A percentile compares a stretch with the other conserved stretches of the same genome.
These are phyloP conservation scores for Blennius ocellaris DNA, from an alignment of 2,113 vertebrate species.

Conservation along the genomic window DNA sequence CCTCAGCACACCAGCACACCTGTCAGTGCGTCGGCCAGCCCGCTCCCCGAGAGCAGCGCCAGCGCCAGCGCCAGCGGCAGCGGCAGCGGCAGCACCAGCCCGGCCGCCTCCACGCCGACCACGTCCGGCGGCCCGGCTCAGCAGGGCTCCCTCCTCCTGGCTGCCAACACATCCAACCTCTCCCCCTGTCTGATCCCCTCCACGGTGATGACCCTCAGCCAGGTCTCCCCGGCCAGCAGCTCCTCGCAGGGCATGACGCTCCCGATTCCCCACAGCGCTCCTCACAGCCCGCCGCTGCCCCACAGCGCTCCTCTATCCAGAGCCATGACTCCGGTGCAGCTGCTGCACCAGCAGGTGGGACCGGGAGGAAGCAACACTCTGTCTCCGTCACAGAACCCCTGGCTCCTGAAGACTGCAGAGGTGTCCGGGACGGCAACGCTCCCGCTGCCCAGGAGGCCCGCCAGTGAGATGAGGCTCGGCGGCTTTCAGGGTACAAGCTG, in stretches of 20 bases:
- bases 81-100: conserved; percentile 47
- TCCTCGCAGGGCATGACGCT: conserved; percentile 77
- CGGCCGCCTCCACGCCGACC: conserved; percentile 45
- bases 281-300: conserved; percentile 83
- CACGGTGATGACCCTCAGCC: conserved; percentile 74
- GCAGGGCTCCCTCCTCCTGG: conserved; percentile 62
- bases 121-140: conserved; percentile 53
- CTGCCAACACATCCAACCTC: conserved; percentile 74
- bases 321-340: conserved; percentile 82
- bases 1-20: conserved; percentile 69
- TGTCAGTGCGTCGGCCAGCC: conserved; percentile 45
- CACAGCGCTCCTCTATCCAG: conserved; percentile 85
- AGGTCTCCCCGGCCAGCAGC: conserved; percentile 60
- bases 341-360: conserved; percentile 70
- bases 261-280: conserved; percentile 75
- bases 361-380: conserved; percentile 60
- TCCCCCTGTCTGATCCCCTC: conserved; percentile 79
- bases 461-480: conserved; percentile 78
- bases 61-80: conserved; percentile 41
- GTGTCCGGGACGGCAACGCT: conserved; percentile 83
- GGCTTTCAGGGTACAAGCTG: conserved; percentile 79
- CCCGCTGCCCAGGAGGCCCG: conserved; percentile 84
- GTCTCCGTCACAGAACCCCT: conserved; percentile 63
- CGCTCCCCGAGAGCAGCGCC: conserved; percentile 48
- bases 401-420: conserved; percentile 76